Base-by-base conservation (phyloP, 1,140 invertebrate genomes). In the Zaprionus tsacasi region DNA sequence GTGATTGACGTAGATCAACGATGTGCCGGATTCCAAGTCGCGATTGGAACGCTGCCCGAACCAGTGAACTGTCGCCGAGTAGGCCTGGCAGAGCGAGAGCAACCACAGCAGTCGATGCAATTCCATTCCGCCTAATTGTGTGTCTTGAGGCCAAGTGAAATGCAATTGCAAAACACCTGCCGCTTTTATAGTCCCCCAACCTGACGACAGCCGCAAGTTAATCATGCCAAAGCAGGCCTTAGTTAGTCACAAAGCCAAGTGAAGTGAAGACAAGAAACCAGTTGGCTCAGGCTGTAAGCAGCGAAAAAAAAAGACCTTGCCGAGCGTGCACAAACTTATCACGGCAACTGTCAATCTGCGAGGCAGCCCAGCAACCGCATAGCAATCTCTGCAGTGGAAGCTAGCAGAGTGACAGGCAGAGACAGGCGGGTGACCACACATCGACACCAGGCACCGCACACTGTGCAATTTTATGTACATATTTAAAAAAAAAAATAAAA, bases 311-410 rank as follows among this genome's bases (percentile, higher is more conserved):
- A 30, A 30, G 0, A 6, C 17, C 3, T 6, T 1, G 45, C 10
- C 15, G 10, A 21, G n/a, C 15, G 45, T 15, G 8, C 66, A 76
- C 21, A 21, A 21, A 21, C 48, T 76, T 81, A 81, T 78, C 78
- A 71, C 67, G 78, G 76, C 70, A 78, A 78, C 70, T 79, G 78
- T 70, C 78, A 79, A 78, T 78, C 78, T 70, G 65, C 56, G 50
- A 38, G 43, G 59, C 75, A 70, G 60, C 40, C 71, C 60, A 52
- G 27, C 56, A 45, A 71, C 35, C 50, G 33, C 68, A 70, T 33
- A 75, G n/a, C 54, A 52, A 43, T 48, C 38, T 52, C 36, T 30
- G 17, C n/a, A 54, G 27, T 30, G 27, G 27, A 6, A 2, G 27
- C 27, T 1, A 30, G 27, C 3, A 30, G 27, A 6, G 27, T 6